Conservation (phyloP, 2,888 invertebrate genomes). For the Amphimallon solstitiale region DNA sequence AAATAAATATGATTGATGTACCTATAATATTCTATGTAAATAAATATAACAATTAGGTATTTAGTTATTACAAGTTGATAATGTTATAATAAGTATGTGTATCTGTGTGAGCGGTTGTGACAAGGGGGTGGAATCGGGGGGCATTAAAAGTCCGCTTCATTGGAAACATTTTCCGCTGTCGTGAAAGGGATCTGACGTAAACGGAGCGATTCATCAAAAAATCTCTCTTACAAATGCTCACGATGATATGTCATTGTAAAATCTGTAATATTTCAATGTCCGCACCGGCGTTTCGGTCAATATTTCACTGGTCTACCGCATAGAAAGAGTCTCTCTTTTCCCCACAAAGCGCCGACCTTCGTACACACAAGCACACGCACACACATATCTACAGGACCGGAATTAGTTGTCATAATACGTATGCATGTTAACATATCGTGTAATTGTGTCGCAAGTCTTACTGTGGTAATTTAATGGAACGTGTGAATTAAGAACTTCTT, state of each 20-base stretch:
- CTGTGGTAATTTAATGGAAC: too few species aligned
- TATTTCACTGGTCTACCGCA: slow-evolving; percentile 56
- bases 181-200: slow-evolving; percentile 38
- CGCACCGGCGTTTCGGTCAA: slow-evolving; percentile 59
- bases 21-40: too few species aligned
- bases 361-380: not conserved
- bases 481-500: too few species aligned
- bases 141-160: slow-evolving; percentile 27
- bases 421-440: not conserved
- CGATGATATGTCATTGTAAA: slow-evolving; percentile 64
- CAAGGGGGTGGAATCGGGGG: not conserved
- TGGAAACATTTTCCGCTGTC: slow-evolving; percentile 21
- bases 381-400: not conserved
- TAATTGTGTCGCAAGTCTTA: not conserved
- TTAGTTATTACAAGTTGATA: too few species aligned
- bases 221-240: slow-evolving; percentile 61
- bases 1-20: too few species aligned
- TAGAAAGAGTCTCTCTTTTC: slow-evolving; percentile 21
- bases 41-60: too few species aligned
- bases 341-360: not conserved
- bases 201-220: slow-evolving; percentile 60
- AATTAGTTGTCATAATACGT: not conserved
- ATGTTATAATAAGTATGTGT: too few species aligned
- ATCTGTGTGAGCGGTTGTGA: too few species aligned
- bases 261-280: slow-evolving; percentile 59